phyloP scores from a whole-genome alignment of 1,140 invertebrate genomes.

The Psix sp. region DNA sequence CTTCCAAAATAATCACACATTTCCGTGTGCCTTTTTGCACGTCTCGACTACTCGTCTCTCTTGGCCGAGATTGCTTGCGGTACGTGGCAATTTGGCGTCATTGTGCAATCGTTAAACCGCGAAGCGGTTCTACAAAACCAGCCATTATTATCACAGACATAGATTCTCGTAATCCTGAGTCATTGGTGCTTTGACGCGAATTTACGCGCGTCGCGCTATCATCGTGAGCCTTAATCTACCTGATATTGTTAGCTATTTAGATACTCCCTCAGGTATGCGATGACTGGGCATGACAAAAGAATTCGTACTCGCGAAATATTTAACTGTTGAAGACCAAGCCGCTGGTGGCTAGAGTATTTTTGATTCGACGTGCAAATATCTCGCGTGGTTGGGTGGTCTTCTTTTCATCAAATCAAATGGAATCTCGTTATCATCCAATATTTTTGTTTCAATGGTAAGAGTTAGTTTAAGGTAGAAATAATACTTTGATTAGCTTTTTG shows the following conservation, averaged over 20 bases:
- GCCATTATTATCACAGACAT: slow-evolving; percentile 51
- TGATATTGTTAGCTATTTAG: slow-evolving; percentile 53
- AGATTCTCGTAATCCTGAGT: slow-evolving; percentile 59
- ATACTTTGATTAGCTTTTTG: too few species aligned
- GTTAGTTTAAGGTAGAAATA: too few species aligned
- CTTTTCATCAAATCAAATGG: too few species aligned
- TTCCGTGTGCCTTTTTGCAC: slow-evolving; percentile 37
- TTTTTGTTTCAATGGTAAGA: too few species aligned
- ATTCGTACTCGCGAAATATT: slow-evolving; percentile 37
- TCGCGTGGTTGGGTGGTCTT: slow-evolving; percentile 28
- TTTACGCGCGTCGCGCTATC: slow-evolving; percentile 50
- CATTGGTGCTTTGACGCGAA: slow-evolving; percentile 52
- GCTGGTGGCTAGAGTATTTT: slow-evolving; percentile 12
- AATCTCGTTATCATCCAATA: too few species aligned
- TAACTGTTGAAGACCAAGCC: slow-evolving; percentile 20
- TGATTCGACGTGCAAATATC: slow-evolving; percentile 3
- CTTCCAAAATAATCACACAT: slow-evolving; percentile 55
- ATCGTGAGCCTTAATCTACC: slow-evolving; percentile 55
- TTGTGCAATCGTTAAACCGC: slow-evolving; percentile 56
- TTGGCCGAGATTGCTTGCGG: slow-evolving; percentile 28
- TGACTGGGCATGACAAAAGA: slow-evolving; percentile 50
- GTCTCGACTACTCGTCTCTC: slow-evolving; percentile 21
- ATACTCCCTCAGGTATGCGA: slow-evolving; percentile 38
- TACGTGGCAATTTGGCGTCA: slow-evolving; percentile 57
- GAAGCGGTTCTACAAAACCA: slow-evolving; percentile 30